These are phyloP conservation scores for Tapirus terrestris DNA, from an alignment of 2,113 vertebrate species.

Conservation along the genomic window DNA sequence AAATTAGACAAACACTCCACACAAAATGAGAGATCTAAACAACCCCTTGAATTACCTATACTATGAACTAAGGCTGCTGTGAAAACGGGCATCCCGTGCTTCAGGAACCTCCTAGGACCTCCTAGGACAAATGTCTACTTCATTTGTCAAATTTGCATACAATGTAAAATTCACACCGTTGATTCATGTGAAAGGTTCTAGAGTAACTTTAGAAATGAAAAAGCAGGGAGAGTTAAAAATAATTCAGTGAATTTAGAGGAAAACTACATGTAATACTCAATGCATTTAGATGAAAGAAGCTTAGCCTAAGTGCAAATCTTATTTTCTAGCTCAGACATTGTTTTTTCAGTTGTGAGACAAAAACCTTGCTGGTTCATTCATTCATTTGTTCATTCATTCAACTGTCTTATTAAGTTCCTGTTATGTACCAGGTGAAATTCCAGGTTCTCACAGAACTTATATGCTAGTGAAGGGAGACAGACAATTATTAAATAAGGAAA, in stretches of 20 bases:
- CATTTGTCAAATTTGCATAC: not conserved
- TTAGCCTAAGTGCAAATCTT: not conserved
- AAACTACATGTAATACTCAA: not conserved
- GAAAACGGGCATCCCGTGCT: not conserved
- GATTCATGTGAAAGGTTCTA: not conserved
- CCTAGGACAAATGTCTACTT: no score
- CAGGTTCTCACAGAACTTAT: not conserved
- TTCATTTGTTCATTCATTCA: not conserved
- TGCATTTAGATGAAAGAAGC: not conserved
- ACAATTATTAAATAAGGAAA: not conserved
- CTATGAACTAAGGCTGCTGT: not conserved
- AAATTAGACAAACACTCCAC: not conserved
- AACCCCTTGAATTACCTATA: not conserved
- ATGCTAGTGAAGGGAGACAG: not conserved
- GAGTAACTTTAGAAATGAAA: slow-evolving; percentile 6
- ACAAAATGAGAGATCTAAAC: not conserved
- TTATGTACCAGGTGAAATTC: not conserved
- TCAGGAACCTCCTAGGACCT: not conserved
- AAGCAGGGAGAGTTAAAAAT: not conserved
- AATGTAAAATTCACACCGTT: not conserved
- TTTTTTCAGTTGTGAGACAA: not conserved
- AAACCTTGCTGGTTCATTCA: not conserved
- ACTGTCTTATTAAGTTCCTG: not conserved
- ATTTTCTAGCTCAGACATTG: not conserved
- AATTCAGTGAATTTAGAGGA: slow-evolving; percentile 9